Conservation (phyloP, 2,888 invertebrate genomes). For the Siphonodentalium dalli region DNA sequence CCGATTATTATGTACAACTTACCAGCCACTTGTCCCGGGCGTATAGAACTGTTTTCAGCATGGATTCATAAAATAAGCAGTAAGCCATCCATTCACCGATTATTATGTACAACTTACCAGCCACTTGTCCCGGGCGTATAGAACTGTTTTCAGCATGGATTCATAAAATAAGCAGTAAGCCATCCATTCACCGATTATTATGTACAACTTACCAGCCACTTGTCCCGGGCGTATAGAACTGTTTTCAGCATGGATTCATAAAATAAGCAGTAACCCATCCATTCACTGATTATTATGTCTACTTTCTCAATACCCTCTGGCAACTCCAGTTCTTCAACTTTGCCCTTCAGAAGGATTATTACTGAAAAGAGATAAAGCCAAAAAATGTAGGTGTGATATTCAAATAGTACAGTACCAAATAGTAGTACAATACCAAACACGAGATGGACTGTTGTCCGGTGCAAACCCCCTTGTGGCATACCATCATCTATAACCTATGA, state of each 20-base stretch:
- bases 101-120: constrained; percentile 90
- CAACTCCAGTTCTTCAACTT: constrained; percentile 89
- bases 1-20: constrained; percentile 32
- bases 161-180: constrained; percentile 94
- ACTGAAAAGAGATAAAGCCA: too few species aligned
- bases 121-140: constrained; percentile 98
- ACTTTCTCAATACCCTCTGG: constrained; percentile 89
- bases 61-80: constrained; percentile 97
- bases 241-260: constrained; percentile 99
- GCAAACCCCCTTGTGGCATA: too few species aligned
- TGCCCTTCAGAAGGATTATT: constrained; percentile 69
- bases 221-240: constrained; percentile 96
- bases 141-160: constrained; percentile 99
- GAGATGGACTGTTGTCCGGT: too few species aligned
- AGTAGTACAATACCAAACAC: too few species aligned
- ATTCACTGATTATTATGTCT: constrained; percentile 87
- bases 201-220: constrained; percentile 80
- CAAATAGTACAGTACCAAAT: too few species aligned
- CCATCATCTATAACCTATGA: too few species aligned
- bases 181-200: constrained; percentile 78
- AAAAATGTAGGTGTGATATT: too few species aligned
- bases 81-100: constrained; percentile 85
- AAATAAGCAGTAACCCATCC: constrained; percentile 90
- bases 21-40: constrained; percentile 97
- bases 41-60: constrained; percentile 98